Conservation (phyloP, 2,113 vertebrate species). For the Herpetotheres cachinnans region DNA sequence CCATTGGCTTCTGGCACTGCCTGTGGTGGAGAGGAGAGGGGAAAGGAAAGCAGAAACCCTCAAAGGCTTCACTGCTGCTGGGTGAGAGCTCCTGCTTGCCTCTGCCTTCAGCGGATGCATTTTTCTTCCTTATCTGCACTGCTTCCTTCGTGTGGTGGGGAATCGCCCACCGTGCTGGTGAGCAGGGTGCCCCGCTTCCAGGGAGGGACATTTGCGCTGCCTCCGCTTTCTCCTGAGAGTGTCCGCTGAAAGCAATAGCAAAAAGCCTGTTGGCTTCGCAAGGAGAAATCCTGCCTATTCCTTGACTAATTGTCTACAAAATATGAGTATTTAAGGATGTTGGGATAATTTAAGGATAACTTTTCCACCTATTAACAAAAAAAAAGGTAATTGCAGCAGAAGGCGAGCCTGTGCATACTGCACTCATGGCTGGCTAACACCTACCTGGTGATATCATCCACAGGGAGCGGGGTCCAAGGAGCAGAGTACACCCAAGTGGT, state of each 20-base stretch:
- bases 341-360: neutral
- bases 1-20: neutral
- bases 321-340: neutral
- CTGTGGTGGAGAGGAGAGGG: fast-evolving
- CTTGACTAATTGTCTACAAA: neutral
- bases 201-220: neutral
- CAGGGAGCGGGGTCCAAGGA: neutral
- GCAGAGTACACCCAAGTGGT: neutral
- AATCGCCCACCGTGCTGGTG: fast-evolving
- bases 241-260: neutral
- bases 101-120: neutral
- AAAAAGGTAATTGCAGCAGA: neutral
- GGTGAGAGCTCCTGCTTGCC: neutral
- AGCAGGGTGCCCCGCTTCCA: neutral
- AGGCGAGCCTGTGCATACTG: neutral
- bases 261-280: neutral
- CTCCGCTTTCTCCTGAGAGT: neutral
- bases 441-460: neutral
- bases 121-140: neutral
- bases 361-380: neutral
- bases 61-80: neutral
- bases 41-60: neutral
- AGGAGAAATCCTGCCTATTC: neutral
- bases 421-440: fast-evolving
- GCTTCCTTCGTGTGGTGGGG: neutral